These are phyloP conservation scores for Oppia nitens DNA, from an alignment of 1,140 invertebrate genomes.

Conservation along the genomic window DNA sequence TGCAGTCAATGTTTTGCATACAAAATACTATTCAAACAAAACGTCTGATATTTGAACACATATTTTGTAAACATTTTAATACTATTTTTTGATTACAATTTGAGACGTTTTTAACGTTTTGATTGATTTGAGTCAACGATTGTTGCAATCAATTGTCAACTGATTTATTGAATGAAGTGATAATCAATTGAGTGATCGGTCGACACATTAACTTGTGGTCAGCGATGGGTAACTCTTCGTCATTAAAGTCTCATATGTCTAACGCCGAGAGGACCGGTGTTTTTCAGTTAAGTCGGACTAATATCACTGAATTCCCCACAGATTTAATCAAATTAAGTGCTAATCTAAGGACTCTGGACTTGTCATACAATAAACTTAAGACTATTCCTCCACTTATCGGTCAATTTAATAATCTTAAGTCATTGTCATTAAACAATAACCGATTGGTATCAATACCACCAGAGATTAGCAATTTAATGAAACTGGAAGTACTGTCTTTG, in stretches of 20 bases:
- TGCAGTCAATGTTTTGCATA: no score
- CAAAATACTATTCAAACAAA: no score
- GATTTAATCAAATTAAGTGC: slow-evolving; percentile 34
- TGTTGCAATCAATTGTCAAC: no score
- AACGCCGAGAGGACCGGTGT: slow-evolving; percentile 83
- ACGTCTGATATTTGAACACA: no score
- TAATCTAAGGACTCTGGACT: slow-evolving; percentile 63
- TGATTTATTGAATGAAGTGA: no score
- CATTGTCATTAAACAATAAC: slow-evolving; percentile 49
- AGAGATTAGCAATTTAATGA: slow-evolving; percentile 52
- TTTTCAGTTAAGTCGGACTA: slow-evolving; percentile 62
- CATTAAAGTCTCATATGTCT: slow-evolving; percentile 70
- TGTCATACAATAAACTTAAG: slow-evolving; percentile 75
- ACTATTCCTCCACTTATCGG: slow-evolving; percentile 55
- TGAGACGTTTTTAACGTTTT: neutral
- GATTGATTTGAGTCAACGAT: neutral
- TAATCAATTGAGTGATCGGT: no score
- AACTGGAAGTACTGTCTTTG: slow-evolving; percentile 62
- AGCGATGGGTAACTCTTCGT: slow-evolving; percentile 58
- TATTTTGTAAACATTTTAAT: no score
- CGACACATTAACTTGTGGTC: no score
- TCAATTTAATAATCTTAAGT: slow-evolving; percentile 60
- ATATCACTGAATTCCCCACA: slow-evolving; percentile 45
- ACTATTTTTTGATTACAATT: no score
- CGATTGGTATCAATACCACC: slow-evolving; percentile 42